Evolutionary conservation across 2,797 vertebrate genomes (phyloP).

Genomic region (Clamator glandarius): DNA sequence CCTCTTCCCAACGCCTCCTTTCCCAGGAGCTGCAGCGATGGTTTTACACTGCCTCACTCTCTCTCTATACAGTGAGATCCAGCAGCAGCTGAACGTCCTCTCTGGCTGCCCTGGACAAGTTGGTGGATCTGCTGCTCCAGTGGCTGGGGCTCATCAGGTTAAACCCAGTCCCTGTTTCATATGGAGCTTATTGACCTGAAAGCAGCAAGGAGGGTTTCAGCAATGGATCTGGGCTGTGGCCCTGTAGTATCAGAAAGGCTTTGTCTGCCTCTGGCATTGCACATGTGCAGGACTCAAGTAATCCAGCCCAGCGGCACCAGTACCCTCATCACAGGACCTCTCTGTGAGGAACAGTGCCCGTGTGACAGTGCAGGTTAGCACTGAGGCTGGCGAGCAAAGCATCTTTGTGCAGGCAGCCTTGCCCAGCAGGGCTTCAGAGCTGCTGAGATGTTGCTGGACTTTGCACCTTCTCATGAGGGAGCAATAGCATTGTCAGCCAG

Average conservation of each 20-base stretch:
- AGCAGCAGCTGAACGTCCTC: not conserved
- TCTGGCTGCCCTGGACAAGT: not conserved
- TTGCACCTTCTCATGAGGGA: not conserved
- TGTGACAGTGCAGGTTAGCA: rapidly evolving
- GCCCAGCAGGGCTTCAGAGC: not conserved
- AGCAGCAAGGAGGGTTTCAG: not conserved
- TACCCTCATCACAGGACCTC: rapidly evolving
- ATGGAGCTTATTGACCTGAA: not conserved
- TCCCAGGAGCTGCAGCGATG: not conserved
- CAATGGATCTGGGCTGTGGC: not conserved
- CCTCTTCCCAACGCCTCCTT: not conserved
- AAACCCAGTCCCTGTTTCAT: not conserved
- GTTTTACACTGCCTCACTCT: not conserved
- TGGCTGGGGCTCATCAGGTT: rapidly evolving
- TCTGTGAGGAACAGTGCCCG: not conserved
- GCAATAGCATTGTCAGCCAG: not conserved
- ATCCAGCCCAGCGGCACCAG: not conserved
- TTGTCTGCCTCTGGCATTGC: not conserved
- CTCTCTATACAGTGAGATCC: not conserved
- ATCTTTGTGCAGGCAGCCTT: not conserved
- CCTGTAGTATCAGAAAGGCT: not conserved
- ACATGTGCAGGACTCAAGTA: not conserved
- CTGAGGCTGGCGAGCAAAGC: not conserved
- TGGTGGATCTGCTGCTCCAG: not conserved
- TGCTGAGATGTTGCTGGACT: not conserved